phyloP scores from a whole-genome alignment of 2,888 invertebrate species.

The Galeopsomyia nigrocyanea region DNA sequence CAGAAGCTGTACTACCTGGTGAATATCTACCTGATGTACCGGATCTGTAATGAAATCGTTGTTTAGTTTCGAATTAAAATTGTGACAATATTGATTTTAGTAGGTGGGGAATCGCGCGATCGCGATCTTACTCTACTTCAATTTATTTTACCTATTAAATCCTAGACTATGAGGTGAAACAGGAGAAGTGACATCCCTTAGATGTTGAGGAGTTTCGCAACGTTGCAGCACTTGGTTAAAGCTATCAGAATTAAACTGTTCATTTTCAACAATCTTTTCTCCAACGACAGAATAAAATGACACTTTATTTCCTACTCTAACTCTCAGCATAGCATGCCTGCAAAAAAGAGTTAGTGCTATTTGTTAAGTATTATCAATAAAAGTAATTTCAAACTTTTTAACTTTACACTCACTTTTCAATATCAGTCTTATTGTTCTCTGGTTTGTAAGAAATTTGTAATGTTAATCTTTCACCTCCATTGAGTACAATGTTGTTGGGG shows the following conservation, averaged over 20 bases:
- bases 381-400: conserved; percentile 17
- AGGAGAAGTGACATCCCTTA: conserved; percentile 56
- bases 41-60: conserved; percentile 51
- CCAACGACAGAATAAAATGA: conserved; percentile 56
- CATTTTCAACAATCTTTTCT: conserved; percentile 48
- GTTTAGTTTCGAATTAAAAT: no score
- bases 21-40: conserved; percentile 62
- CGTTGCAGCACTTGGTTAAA: conserved; percentile 51
- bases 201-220: conserved; percentile 61
- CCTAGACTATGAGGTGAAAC: conserved; percentile 60
- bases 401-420: conserved; percentile 51
- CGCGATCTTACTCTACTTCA: neutral
- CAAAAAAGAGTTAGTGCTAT: conserved; percentile 19
- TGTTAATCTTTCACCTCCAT: conserved; percentile 52
- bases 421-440: conserved; percentile 46
- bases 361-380: conserved; percentile 11
- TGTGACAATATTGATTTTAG: no score
- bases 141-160: conserved; percentile 56
- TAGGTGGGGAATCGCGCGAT: no score
- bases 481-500: conserved; percentile 55
- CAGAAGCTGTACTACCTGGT: conserved; percentile 61
- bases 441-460: conserved; percentile 57
- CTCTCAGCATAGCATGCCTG: conserved; percentile 55
- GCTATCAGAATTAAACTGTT: conserved; percentile 52
- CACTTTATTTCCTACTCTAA: conserved; percentile 52